phyloP scores from a whole-genome alignment of 2,888 invertebrate genomes.

The Neuroscelio doddi region DNA sequence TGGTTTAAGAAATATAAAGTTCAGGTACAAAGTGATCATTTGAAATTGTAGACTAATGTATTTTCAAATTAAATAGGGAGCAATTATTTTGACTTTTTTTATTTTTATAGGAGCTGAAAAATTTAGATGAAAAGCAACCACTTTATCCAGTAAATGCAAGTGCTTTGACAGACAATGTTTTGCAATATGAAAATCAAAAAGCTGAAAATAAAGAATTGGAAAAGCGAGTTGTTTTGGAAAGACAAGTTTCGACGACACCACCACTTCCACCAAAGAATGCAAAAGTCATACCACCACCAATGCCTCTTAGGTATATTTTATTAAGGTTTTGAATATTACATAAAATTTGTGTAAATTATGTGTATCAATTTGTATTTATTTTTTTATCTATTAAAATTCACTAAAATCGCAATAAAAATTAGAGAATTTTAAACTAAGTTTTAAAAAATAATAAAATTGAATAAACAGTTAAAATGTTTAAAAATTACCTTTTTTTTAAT shows the following conservation, averaged over 20 bases:
- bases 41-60: conserved; percentile 10
- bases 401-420: too few relatives aligned
- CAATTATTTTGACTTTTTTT: too few relatives aligned
- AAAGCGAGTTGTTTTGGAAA: conserved; percentile 51
- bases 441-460: neutral
- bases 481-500: too few relatives aligned
- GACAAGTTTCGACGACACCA: conserved; percentile 64
- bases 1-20: conserved; percentile 67
- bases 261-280: conserved; percentile 69
- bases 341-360: too few relatives aligned
- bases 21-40: conserved; percentile 50
- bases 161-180: conserved; percentile 12
- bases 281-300: conserved; percentile 64
- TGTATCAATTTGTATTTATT: too few relatives aligned
- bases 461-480: too few relatives aligned
- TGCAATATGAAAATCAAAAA: conserved; percentile 17
- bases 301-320: conserved; percentile 56
- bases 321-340: neutral
- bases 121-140: conserved; percentile 62
- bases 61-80: neutral
- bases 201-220: conserved; percentile 35
- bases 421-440: neutral
- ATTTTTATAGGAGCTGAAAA: conserved; percentile 56
- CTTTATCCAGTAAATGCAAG: conserved; percentile 42
- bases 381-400: too few relatives aligned